Percentiles rank a stretch among this genome's conserved stretches.
These are phyloP conservation scores for Carettochelys insculpta DNA, from an alignment of 2,113 vertebrate genomes.

Conservation along the genomic window DNA sequence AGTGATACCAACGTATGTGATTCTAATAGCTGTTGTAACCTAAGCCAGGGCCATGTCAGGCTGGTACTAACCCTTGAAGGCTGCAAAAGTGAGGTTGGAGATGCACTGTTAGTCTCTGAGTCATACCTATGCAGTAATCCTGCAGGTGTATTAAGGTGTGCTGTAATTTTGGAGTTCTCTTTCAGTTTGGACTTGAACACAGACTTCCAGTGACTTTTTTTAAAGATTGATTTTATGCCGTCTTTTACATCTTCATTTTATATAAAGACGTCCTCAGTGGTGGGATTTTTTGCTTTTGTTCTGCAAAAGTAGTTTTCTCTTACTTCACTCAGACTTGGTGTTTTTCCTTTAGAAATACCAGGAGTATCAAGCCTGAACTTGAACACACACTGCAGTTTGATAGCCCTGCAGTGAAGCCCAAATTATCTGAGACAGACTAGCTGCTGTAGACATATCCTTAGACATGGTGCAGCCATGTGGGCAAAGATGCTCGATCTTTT, in stretches of 20 bases:
- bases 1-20: accelerated
- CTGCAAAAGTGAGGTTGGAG: not conserved
- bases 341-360: not conserved
- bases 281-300: not conserved
- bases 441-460: not conserved
- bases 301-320: not conserved
- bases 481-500: not conserved
- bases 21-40: not conserved
- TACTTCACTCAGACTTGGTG: not conserved
- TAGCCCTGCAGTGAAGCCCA: not conserved
- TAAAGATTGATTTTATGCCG: not conserved
- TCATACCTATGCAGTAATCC: not conserved
- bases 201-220: not conserved
- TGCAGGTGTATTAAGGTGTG: not conserved
- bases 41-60: accelerated
- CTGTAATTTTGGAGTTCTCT: not conserved
- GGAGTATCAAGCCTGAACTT: not conserved
- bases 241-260: not conserved
- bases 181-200: not conserved
- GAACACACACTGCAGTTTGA: not conserved
- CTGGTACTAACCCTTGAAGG: not conserved
- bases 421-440: not conserved
- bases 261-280: not conserved
- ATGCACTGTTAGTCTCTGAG: not conserved
- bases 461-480: not conserved